Evolutionary conservation across 2,888 invertebrate species (phyloP), one percentile per base, ranked within the genome.

Genomic region (Phanerotoma sp.): DNA sequence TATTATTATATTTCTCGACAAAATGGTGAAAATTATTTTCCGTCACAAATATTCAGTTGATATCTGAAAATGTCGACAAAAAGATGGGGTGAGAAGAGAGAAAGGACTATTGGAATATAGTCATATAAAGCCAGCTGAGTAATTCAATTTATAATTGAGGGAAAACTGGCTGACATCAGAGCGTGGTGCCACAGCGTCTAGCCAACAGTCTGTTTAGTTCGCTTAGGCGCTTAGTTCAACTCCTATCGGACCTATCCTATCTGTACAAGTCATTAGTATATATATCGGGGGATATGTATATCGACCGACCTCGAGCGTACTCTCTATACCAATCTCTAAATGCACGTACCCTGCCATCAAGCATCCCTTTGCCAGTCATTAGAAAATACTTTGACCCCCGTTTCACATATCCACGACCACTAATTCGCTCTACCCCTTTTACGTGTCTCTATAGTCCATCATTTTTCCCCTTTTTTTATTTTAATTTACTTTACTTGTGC

Each of bases 141-240:
- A 71, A 73, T 73, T 74, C 70, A 71, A 75, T 74, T 71, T 72
- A 73, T 75, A 73, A 75, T 75, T 72, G 70, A 72, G 70, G 67
- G 67, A 71, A 72, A 73, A 70, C 67, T 69, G 49, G 63, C 63
- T 59, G 67, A 62, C 62, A 59, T 54, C 47, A 44, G 57, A 56
- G 59, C 45, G 67, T 67, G 74, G 71, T 73, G 73, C 74, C 73
- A 64, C 65, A 64, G 69, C 66, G 75, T 74, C 75, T 74, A 73
- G 73, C 70, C 72, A 67, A 65, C 69, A 70, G 74, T 74, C 72
- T 74, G 71, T 68, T 67, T 66, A 67, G 66, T 61, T 38, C 67
- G 65, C 66, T 67, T 25, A 9, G 9, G 25, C 25, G 25, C 9
- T 25, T 25, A 25, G 25, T 25, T 25, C 25, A 25, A 25, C 25